Evolutionary conservation across 2,888 invertebrate genomes (phyloP), one percentile per base, ranked within the genome.

Genomic region (Meandrusa payeni): DNA sequence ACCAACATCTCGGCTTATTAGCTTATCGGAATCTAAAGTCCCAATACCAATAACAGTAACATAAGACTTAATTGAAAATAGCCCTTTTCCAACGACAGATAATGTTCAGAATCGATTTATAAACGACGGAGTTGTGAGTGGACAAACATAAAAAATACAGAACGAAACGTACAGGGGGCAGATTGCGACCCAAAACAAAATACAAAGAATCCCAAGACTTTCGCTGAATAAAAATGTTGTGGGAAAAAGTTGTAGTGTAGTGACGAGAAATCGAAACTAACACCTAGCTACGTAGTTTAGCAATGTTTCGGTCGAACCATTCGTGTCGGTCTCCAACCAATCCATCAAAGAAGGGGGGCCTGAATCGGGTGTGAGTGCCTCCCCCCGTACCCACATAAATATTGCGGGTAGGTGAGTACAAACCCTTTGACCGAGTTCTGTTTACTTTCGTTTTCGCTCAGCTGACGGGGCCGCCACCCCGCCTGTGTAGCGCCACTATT

Each of bases 371-470:
- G 80, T 73, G 79, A 60, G 57, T 59, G 54, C 65, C 69, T 74
- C 74, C 76, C 73, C 74, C 59, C 69, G 72, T 80, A 77, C 83
- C 86, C 83, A 86, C 86, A 87, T 87, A 87, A 87, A 87, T 86
- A 87, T 87, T 87, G 86, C 76, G 85, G 83, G 86, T 87, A 86
- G 86, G 85, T 81, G 86, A 85, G 77, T 83, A 83, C 85, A 82
- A 85, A 87, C 88, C 88, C 88, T 88, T 88, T 88, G 88, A 88
- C 88, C 88, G 88, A 88, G 86, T 88, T 87, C 87, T 88, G 87
- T 87, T 87, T 87, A 88, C 88, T 88, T 88, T 88, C 88, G 80
- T 85, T 88, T 88, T 88, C 88, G 77, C 86, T 85, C 88, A 88
- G 88, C 88, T 87, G 88, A 83, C 85, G 86, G 74, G 79, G 75